These are phyloP conservation scores for Drosophila anomalata DNA, from an alignment of 2,888 invertebrate species.

Conservation along the genomic window DNA sequence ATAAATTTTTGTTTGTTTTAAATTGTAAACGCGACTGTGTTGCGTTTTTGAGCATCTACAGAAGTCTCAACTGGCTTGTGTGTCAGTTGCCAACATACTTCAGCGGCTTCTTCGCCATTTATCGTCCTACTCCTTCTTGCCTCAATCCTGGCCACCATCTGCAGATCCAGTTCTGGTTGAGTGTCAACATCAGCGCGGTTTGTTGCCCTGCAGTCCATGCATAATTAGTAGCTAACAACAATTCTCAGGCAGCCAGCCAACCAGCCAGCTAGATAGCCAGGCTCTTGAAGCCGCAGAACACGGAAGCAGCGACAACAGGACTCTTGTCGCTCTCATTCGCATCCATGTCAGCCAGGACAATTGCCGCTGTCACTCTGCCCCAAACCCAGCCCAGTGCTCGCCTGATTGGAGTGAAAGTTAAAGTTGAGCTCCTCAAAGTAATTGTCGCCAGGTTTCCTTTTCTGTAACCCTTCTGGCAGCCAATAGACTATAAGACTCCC, in stretches of 20 bases:
- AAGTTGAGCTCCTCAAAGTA: slow-evolving; percentile 51
- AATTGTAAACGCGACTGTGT: not conserved
- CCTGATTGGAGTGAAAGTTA: slow-evolving; percentile 71
- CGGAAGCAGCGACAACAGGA: slow-evolving; percentile 68
- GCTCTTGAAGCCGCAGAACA: slow-evolving; percentile 56
- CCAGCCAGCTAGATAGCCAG: slow-evolving; percentile 22
- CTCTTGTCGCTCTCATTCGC: slow-evolving; percentile 34
- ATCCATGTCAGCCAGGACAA: slow-evolving; percentile 63
- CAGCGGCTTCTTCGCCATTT: slow-evolving; percentile 40
- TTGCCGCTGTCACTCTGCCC: slow-evolving; percentile 44
- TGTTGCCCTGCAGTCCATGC: slow-evolving; percentile 69
- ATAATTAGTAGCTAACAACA: slow-evolving; percentile 64
- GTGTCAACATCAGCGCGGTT: slow-evolving; percentile 51
- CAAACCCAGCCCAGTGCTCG: slow-evolving; percentile 28
- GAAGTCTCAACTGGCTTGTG: slow-evolving; percentile 57
- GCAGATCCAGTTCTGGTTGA: slow-evolving; percentile 31
- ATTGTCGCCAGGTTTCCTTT: slow-evolving; percentile 54
- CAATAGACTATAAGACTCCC: slow-evolving; percentile 62
- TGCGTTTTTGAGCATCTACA: slow-evolving; percentile 10
- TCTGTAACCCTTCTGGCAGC: slow-evolving; percentile 35
- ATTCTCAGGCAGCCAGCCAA: slow-evolving; percentile 16
- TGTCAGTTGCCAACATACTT: slow-evolving; percentile 67
- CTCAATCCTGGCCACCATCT: slow-evolving; percentile 14
- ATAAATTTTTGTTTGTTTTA: too few relatives aligned
- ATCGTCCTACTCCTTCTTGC: slow-evolving; percentile 11